These are phyloP conservation scores for Lepisosteus oculatus DNA, from an alignment of 2,113 vertebrate genomes.

Conservation along the genomic window DNA sequence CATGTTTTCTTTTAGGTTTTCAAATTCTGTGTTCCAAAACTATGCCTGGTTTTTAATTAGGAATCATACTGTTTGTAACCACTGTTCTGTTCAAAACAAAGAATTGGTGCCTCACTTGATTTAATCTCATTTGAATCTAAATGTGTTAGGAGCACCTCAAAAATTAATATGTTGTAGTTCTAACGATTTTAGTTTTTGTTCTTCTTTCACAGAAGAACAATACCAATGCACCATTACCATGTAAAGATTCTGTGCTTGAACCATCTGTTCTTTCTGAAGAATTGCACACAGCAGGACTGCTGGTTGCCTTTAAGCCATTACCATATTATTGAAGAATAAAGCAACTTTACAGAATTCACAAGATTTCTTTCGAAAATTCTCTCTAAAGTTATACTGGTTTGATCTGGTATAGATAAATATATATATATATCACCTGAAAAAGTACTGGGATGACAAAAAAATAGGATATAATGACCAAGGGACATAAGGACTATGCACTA, in stretches of 20 bases:
- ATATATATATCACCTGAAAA: neutral
- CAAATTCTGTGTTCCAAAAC: no score
- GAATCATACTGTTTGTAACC: no score
- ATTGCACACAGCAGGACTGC: slow-evolving; percentile 46
- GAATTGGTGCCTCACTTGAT: no score
- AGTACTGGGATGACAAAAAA: neutral
- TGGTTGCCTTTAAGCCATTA: slow-evolving; percentile 44
- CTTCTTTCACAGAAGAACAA: no score
- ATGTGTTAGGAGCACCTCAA: no score
- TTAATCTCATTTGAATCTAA: no score
- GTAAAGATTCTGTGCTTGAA: neutral
- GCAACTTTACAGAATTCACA: slow-evolving; percentile 38
- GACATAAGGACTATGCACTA: neutral
- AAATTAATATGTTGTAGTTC: no score
- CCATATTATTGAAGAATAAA: slow-evolving; percentile 51
- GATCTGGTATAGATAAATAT: neutral
- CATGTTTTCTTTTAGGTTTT: no score
- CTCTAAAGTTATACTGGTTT: neutral
- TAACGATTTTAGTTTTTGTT: no score
- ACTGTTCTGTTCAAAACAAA: no score
- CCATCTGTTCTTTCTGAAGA: slow-evolving; percentile 40
- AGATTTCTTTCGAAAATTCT: slow-evolving; percentile 13
- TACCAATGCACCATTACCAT: neutral
- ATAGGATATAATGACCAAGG: neutral
- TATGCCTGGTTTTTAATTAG: no score